phyloP scores from a whole-genome alignment of 2,888 invertebrate genomes.

The Acanthosoma haemorrhoidale region DNA sequence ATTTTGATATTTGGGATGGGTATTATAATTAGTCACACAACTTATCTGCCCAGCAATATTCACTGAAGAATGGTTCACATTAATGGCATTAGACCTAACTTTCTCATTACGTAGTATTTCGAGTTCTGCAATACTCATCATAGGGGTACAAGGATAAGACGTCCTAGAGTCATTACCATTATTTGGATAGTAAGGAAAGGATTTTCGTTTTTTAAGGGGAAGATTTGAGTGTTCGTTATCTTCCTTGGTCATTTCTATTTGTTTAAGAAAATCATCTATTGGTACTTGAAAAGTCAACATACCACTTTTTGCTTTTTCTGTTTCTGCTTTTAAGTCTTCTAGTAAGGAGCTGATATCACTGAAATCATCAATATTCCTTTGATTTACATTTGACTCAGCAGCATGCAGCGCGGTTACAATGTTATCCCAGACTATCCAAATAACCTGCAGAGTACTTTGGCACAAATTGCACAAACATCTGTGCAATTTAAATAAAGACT shows the following conservation, averaged over 20 bases:
- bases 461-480: neutral
- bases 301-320: neutral
- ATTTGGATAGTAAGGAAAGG: neutral
- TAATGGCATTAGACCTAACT: neutral
- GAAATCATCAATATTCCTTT: neutral
- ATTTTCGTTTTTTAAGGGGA: constrained; percentile 26
- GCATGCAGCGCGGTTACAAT: neutral
- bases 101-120: neutral
- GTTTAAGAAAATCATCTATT: neutral
- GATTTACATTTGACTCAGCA: neutral
- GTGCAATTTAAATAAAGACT: neutral
- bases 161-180: neutral
- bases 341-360: neutral
- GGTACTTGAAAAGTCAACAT: neutral
- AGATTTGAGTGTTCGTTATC: constrained; percentile 14
- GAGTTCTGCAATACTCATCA: constrained; percentile 31
- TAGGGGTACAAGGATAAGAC: constrained; percentile 35
- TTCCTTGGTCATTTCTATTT: neutral
- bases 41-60: neutral
- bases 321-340: neutral
- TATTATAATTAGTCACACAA: neutral
- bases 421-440: neutral
- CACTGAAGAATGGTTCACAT: neutral
- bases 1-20: neutral
- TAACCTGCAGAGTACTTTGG: constrained; percentile 5